Percentiles rank a stretch among this genome's conserved stretches.
Evolutionary conservation across 2,113 vertebrate species (phyloP).

Genomic region (Labeo rohita): DNA sequence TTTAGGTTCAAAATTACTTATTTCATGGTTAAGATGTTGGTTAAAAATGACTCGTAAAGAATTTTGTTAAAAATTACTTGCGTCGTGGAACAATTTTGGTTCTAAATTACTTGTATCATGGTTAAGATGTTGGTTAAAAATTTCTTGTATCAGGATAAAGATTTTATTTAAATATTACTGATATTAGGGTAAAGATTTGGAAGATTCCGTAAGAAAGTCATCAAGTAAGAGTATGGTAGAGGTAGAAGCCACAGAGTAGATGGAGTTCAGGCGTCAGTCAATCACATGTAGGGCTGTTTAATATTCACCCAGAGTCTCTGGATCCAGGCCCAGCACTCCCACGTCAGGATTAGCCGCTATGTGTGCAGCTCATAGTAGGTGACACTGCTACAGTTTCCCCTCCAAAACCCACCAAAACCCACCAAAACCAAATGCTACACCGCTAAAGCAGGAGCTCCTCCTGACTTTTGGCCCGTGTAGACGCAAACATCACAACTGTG

Average conservation of each 20-base stretch:
- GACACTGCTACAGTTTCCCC: constrained; percentile 23
- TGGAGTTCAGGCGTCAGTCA: not conserved
- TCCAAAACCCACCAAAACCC: not conserved
- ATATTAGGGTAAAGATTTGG: not conserved
- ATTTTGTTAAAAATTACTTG: too few relatives aligned
- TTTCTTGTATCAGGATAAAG: not conserved
- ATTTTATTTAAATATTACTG: not conserved
- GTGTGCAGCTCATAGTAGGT: constrained; percentile 8
- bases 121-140: too few relatives aligned
- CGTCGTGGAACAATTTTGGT: too few relatives aligned
- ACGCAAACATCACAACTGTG: constrained; percentile 13
- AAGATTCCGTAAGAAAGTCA: too few relatives aligned
- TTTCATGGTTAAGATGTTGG: too few relatives aligned
- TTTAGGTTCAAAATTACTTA: too few relatives aligned
- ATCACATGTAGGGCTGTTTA: constrained; percentile 47
- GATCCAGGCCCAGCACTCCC: constrained; percentile 48
- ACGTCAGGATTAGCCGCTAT: constrained; percentile 43
- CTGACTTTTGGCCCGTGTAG: constrained; percentile 19
- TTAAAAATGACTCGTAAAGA: too few relatives aligned
- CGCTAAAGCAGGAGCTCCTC: constrained; percentile 16
- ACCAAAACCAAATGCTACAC: not conserved
- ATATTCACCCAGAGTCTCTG: constrained; percentile 48
- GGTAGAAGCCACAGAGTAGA: not conserved
- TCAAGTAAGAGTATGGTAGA: not conserved
- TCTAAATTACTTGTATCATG: too few relatives aligned